phyloP scores from a whole-genome alignment of 2,797 vertebrate species.

The Dendrocincla fuliginosa region DNA sequence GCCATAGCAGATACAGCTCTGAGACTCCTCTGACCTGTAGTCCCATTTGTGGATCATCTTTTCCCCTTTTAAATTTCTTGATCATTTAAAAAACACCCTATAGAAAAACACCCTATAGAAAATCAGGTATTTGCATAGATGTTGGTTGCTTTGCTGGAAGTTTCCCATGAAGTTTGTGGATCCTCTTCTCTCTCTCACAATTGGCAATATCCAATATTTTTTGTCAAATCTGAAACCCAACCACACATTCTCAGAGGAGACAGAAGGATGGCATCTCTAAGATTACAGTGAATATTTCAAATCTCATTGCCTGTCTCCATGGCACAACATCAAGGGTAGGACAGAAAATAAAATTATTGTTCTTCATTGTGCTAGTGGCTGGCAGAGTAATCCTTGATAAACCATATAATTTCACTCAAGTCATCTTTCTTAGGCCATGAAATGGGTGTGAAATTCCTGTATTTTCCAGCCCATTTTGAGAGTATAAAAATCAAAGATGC shows the following conservation, averaged over 20 bases:
- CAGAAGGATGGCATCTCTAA: neutral
- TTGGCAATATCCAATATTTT: neutral
- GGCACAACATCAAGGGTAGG: neutral
- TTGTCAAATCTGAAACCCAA: neutral
- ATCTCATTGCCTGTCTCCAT: neutral
- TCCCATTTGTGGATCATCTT: neutral
- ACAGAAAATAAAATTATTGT: neutral
- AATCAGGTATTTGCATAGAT: neutral
- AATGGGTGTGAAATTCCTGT: neutral
- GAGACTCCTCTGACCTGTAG: neutral
- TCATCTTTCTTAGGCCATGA: neutral
- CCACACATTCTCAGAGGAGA: neutral
- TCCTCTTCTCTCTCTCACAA: neutral
- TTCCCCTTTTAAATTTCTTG: neutral
- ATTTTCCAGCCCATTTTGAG: neutral
- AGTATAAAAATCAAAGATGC: neutral
- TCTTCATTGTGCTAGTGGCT: neutral
- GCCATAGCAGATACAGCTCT: neutral
- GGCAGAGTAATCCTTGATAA: neutral
- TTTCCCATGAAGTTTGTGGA: fast-evolving
- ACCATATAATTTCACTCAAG: neutral
- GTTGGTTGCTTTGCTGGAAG: neutral
- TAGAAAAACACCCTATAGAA: neutral
- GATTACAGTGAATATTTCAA: neutral
- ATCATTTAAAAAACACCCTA: neutral